A percentile compares a stretch with the other conserved stretches of the same genome.
phyloP scores from a whole-genome alignment of 1,140 invertebrate species.

The Drosophila ogumai region DNA sequence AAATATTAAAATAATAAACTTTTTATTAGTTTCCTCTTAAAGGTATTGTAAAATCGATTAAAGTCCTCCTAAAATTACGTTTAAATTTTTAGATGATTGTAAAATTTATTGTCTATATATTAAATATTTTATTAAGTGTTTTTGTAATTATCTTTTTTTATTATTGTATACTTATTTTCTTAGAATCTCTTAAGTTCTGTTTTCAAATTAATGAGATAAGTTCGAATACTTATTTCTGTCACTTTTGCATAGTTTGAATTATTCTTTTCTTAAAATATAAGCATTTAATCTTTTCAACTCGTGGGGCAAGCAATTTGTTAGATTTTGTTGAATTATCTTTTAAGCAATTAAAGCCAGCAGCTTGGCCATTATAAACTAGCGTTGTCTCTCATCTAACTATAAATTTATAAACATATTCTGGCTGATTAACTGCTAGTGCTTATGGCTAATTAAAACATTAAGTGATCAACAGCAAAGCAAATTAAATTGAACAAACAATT shows the following conservation, averaged over 20 bases:
- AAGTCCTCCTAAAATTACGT: background rate
- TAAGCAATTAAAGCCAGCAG: slow-evolving; percentile 14
- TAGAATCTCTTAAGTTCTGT: background rate
- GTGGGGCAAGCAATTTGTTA: slow-evolving; percentile 36
- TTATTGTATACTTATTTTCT: no score
- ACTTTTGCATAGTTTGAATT: background rate
- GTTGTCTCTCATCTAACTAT: background rate
- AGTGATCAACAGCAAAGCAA: slow-evolving; percentile 21
- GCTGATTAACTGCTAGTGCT: slow-evolving; percentile 17
- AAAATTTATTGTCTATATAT: background rate
- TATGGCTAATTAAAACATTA: slow-evolving; percentile 44
- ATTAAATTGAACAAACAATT: slow-evolving; percentile 43
- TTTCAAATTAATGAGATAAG: background rate
- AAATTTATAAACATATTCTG: slow-evolving; percentile 1
- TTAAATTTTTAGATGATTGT: background rate
- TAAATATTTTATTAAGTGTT: background rate
- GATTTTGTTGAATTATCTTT: slow-evolving; percentile 21
- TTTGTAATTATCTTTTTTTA: no score
- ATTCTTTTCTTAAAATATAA: background rate
- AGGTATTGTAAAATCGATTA: background rate
- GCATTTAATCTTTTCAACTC: slow-evolving; percentile 3
- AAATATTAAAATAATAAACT: background rate
- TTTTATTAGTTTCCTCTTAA: slow-evolving; percentile 4
- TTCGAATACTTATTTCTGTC: background rate
- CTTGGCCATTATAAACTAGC: slow-evolving; percentile 10